Percentiles rank a stretch among this genome's conserved stretches.
phyloP scores from a whole-genome alignment of 2,888 invertebrate genomes.

The Drosophila falleni region DNA sequence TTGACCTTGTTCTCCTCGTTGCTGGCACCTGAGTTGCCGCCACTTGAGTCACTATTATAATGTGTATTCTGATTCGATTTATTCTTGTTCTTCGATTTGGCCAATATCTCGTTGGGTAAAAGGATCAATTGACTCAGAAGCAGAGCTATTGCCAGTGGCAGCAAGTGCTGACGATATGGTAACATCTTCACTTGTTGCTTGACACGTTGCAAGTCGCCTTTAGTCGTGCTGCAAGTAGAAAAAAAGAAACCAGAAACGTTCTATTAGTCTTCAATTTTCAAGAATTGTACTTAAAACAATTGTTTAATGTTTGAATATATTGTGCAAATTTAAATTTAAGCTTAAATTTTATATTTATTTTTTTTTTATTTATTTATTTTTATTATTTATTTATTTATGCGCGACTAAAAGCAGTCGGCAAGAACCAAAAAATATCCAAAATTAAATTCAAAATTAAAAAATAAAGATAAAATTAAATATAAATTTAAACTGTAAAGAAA shows the following conservation, averaged over 20 bases:
- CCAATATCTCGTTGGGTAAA: conserved; percentile 43
- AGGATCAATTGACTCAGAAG: conserved; percentile 46
- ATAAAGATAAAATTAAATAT: too few species aligned
- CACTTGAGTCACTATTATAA: conserved; percentile 48
- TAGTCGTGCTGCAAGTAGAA: conserved; percentile 39
- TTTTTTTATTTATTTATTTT: too few species aligned
- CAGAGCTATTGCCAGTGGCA: conserved; percentile 43
- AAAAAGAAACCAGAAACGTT: too few species aligned
- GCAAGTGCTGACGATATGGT: conserved; percentile 26
- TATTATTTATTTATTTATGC: too few species aligned
- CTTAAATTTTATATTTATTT: too few species aligned
- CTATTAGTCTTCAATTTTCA: not conserved
- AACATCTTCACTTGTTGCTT: conserved; percentile 40
- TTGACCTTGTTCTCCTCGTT: conserved; percentile 64
- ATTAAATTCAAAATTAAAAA: too few species aligned
- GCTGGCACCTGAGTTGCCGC: conserved; percentile 15
- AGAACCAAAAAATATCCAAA: too few species aligned
- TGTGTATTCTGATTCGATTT: conserved; percentile 67
- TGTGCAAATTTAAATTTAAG: too few species aligned
- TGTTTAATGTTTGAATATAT: not conserved
- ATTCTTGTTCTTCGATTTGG: conserved; percentile 86
- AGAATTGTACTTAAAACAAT: too few species aligned
- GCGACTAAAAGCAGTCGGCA: too few species aligned
- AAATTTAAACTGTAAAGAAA: too few species aligned
- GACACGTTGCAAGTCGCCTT: conserved; percentile 7